phyloP scores from a whole-genome alignment of 2,113 vertebrate genomes.

The Microtus ochrogaster region DNA sequence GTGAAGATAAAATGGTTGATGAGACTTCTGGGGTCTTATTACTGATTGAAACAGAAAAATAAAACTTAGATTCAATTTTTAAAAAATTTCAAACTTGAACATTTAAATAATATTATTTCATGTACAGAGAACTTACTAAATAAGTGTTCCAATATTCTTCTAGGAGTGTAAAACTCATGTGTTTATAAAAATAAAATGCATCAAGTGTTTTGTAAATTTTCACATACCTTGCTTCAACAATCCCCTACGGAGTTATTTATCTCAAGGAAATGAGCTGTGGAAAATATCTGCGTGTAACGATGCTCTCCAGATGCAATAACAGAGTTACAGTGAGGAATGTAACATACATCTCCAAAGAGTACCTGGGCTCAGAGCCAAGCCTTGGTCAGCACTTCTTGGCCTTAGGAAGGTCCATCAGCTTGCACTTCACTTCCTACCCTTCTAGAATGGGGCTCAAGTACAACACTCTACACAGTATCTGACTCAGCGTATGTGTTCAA shows the following conservation, averaged over 20 bases:
- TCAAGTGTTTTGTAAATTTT: slow-evolving; percentile 51
- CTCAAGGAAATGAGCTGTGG: not conserved
- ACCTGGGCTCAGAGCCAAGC: not conserved
- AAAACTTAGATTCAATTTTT: slow-evolving; percentile 4
- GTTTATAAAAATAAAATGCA: not conserved
- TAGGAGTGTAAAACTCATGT: not conserved
- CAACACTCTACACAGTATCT: slow-evolving; percentile 27
- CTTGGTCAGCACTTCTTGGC: not conserved
- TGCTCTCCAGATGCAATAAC: not conserved
- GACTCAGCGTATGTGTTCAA: slow-evolving; percentile 14
- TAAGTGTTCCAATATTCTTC: not conserved
- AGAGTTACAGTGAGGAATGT: not conserved
- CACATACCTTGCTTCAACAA: not conserved
- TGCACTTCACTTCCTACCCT: not conserved
- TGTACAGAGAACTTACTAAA: not conserved
- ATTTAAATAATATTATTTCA: slow-evolving; percentile 1
- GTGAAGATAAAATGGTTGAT: slow-evolving; percentile 30
- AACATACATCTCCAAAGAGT: not conserved
- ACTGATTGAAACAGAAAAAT: not conserved
- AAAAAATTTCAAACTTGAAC: not conserved
- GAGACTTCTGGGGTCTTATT: not conserved
- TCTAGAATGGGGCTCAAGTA: slow-evolving; percentile 14
- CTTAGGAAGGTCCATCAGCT: not conserved
- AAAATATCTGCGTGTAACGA: not conserved
- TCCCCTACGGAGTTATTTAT: not conserved